These are phyloP conservation scores for Tinea semifulvella DNA, from an alignment of 2,888 invertebrate genomes.

Conservation along the genomic window DNA sequence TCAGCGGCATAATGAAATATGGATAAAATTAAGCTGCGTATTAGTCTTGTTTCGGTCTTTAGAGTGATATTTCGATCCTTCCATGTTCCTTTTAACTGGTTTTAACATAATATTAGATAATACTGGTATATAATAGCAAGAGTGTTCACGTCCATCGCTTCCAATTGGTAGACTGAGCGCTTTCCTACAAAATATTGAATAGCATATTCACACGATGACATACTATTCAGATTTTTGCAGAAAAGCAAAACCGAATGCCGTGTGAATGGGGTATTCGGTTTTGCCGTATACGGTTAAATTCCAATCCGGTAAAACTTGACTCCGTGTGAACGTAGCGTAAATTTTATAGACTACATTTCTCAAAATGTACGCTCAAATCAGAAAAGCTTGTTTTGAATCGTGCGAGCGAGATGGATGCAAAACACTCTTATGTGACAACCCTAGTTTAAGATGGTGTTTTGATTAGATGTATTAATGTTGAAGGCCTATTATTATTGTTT, in stretches of 20 bases:
- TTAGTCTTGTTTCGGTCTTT: no score
- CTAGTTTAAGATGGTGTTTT: no score
- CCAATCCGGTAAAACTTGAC: conserved; percentile 4
- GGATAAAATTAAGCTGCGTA: no score
- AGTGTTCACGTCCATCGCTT: conserved; percentile 9
- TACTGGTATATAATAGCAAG: conserved; percentile 2
- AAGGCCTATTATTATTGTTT: not conserved
- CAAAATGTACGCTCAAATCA: no score
- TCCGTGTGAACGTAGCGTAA: conserved; percentile 7
- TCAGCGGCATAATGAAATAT: no score
- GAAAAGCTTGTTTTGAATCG: no score
- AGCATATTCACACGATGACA: conserved; percentile 9
- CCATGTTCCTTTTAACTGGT: no score
- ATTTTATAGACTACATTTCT: no score
- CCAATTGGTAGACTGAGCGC: not conserved
- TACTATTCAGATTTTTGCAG: conserved; percentile 1
- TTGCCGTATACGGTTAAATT: conserved; percentile 3
- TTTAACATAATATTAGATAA: no score
- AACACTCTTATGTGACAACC: no score
- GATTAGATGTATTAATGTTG: conserved; percentile 1
- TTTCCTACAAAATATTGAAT: conserved; percentile 1
- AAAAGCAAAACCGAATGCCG: conserved; percentile 6
- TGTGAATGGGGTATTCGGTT: conserved; percentile 4
- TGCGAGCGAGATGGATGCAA: no score
- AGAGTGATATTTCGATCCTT: no score